Evolutionary conservation across 2,113 vertebrate species (phyloP), one percentile per base, ranked within the genome.

Genomic region (Geothlypis trichas): DNA sequence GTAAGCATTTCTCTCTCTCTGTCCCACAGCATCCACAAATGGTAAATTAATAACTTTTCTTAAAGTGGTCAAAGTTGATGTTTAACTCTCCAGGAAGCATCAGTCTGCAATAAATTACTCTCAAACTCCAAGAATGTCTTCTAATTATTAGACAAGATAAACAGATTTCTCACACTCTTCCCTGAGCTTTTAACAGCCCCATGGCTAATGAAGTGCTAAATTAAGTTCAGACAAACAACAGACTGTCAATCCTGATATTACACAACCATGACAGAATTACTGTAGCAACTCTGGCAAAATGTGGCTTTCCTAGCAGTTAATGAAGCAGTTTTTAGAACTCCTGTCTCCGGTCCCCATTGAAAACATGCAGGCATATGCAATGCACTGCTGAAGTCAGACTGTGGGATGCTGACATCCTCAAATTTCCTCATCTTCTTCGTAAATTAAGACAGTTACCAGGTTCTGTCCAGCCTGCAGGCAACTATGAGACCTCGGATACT

Each of bases 161-260:
- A 94, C 61, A 58, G 28, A 87, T 90, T 89, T 96, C 52, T 93
- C 85, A 83, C 86, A 89, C 89, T 86, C 47, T 84, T 95, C 75
- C 84, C 74, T 62, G 92, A 95, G 73, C 76, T 91, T 96, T 91
- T 97, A 96, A 94, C 83, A 97, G 87, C 77, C 95, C 67, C 44
- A 9, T 27, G 86, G 44, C 80, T 97, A 98, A 98, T 96, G 91
- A 97, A 96, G 77, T 91, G 83, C 93, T 92, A 97, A 98, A 97
- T 96, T 96, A 95, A 96, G 82, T 93, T 88, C 68, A 57, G 69
- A 87, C 66, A 95, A 96, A 92, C 79, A 78, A 89, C 33, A 83
- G 37, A 90, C 88, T 46, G 49, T 69, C 77, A 75, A 41, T 90
- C 52, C 5, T 15, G 37, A 95, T 42, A n/a, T 91, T 79, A 96